Base-by-base conservation (phyloP, 2,113 vertebrate genomes). In the Amphiprion percula region DNA sequence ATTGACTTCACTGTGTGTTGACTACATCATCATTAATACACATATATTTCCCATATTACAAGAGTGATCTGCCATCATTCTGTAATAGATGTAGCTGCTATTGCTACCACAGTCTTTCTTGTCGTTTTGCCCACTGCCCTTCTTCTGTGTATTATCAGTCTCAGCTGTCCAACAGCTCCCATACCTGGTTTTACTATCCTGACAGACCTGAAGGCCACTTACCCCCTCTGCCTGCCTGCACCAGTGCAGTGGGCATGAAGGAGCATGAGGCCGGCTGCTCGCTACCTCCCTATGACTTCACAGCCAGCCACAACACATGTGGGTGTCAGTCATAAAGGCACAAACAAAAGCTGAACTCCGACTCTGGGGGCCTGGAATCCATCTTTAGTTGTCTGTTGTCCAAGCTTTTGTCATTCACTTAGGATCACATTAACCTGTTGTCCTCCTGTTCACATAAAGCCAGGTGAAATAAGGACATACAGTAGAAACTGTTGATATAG, bases 291-390 rank as follows among this genome's bases (percentile, higher is more conserved):
- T 60, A 28, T 73, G 74, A 82, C 78, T 80, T 68, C 37, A 67
- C 12, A 64, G 70, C 75, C 65, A 76, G 62, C 49, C 28, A n/a
- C 73, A 72, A 86, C 93, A 94, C 60, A 68, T 95, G 95, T 94
- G 89, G 84, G 83, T 0, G 94, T 95, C 95, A 90, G 82, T 95
- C 94, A 95, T 44, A 61, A 68, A 1, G 65, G 21, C 50, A 80
- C 53, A 82, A 79, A 88, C 89, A 88, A 91, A 87, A 74, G 65
- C 79, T 78, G 21, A 33, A 62, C 7, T 39, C 46, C 47, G 10
- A 39, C 47, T 39, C 33, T 23, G 53, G n/a, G 4, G 2, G 19
- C 17, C 64, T 37, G 4, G 61, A 30, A 53, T 33, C 33, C 17
- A 58, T 65, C 62, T 24, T 52, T 26, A 46, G 33, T 37, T 37